phyloP scores from a whole-genome alignment of 2,797 vertebrate genomes.

The Holocentrus rufus region DNA sequence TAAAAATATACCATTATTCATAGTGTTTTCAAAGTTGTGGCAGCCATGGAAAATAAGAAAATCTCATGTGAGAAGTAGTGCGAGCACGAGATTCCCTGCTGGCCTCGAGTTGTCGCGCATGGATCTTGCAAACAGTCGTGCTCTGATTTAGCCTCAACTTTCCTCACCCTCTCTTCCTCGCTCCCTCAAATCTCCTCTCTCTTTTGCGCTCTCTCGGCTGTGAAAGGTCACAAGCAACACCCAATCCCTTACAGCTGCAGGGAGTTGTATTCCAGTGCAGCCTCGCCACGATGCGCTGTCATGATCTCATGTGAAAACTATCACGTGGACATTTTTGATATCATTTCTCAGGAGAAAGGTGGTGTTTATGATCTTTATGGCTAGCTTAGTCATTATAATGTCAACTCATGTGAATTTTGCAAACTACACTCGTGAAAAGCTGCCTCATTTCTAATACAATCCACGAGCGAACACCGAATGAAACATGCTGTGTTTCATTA shows the following conservation, averaged over 20 bases:
- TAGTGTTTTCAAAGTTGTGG: constrained; percentile 25
- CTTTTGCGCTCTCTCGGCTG: neutral
- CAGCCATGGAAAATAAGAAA: neutral
- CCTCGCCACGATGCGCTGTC: neutral
- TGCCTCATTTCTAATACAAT: too few relatives aligned
- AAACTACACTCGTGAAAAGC: too few relatives aligned
- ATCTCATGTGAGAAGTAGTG: constrained; percentile 7
- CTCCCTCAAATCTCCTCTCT: neutral
- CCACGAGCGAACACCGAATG: too few relatives aligned
- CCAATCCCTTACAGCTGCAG: constrained; percentile 66
- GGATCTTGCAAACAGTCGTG: neutral
- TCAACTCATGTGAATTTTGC: neutral
- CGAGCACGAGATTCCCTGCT: neutral
- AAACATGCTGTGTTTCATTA: too few relatives aligned
- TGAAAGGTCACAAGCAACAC: constrained; percentile 73
- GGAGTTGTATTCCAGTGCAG: constrained; percentile 40
- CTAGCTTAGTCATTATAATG: too few relatives aligned
- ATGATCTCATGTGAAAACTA: neutral
- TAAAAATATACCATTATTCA: constrained; percentile 58
- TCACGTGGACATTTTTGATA: neutral
- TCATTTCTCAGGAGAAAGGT: neutral
- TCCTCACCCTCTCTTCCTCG: constrained; percentile 18
- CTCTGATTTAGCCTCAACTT: constrained; percentile 26
- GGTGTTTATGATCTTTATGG: neutral
- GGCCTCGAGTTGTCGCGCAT: neutral